These are phyloP conservation scores for Chrysocyon brachyurus DNA, from an alignment of 2,797 vertebrate genomes.

Conservation along the genomic window DNA sequence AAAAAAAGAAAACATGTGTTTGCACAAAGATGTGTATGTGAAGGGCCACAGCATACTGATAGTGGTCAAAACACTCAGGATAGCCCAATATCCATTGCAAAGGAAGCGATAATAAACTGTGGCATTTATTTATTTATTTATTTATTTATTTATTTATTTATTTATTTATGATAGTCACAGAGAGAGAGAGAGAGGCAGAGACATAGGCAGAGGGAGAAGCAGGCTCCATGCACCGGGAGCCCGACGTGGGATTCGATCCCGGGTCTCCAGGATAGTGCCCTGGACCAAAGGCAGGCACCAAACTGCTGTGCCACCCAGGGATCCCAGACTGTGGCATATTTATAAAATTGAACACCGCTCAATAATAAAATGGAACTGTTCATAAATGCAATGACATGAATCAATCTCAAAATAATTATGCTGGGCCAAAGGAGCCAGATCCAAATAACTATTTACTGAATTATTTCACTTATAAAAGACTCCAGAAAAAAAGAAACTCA, in stretches of 20 bases:
- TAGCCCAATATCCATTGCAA: neutral
- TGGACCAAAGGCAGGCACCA: no score
- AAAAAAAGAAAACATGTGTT: neutral
- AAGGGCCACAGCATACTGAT: neutral
- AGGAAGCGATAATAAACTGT: neutral
- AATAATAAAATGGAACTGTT: neutral
- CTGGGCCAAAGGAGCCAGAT: neutral
- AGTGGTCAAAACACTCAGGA: neutral
- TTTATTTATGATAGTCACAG: no score
- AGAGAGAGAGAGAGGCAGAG: no score
- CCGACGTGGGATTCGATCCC: no score
- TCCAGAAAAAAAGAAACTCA: neutral
- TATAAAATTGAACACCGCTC: neutral
- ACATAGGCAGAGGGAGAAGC: no score
- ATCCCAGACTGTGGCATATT: neutral
- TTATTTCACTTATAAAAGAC: neutral
- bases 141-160: no score
- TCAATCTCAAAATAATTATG: neutral
- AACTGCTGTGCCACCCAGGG: no score
- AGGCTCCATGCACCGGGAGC: no score
- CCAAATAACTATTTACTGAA: neutral
- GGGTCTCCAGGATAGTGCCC: no score
- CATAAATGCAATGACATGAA: neutral
- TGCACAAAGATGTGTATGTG: neutral
- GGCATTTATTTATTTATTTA: no score